Base-by-base conservation (phyloP, 1,140 invertebrate species). In the Drosophila triauraria region DNA sequence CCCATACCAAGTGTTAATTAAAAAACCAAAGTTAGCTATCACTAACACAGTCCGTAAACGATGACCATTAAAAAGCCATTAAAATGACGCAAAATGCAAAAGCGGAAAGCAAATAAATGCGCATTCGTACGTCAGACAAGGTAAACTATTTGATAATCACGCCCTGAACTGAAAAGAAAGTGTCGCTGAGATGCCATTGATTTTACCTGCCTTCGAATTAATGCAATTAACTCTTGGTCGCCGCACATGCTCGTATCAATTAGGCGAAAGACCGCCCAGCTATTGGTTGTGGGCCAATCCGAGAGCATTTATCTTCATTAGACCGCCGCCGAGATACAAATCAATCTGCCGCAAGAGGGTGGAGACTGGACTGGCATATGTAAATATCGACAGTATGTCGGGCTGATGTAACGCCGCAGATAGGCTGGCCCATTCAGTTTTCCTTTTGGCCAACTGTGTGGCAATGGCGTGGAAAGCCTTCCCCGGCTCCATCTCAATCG, bases 231-330 rank as follows among this genome's bases (percentile, higher is more conserved):
- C 43, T 51, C 3, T 67, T 62, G 30, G 30, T 47, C 43, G 27
- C 30, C 17, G 17, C 60, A 69, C 48, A 65, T 59, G 51, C 53
- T 54, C 75, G 70, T 75, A 80, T 84, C 77, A 78, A 84, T 81
- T 85, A 59, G 63, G 56, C 61, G 47, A 61, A 35, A 62, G 81
- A 85, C 82, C 82, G 82, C 82, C 72, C 82, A 84, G 82, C 27
- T 43, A 27, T 75, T 47, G 78, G 69, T 60, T 51, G 23, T 47
- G 43, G 74, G 62, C 62, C 64, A 63, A 70, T 78, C 71, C 54
- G 59, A 61, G 68, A 59, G 65, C 82, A 85, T 85, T 85, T 85
- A 80, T 85, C 82, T 85, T 85, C 82, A 85, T 85, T 85, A 85
- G 80, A 76, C 74, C 46, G 23, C 72, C 48, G 32, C 51, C 63